These are phyloP conservation scores for Aplidium turbinatum DNA, from an alignment of 23 tunicate genomes.

Conservation along the genomic window DNA sequence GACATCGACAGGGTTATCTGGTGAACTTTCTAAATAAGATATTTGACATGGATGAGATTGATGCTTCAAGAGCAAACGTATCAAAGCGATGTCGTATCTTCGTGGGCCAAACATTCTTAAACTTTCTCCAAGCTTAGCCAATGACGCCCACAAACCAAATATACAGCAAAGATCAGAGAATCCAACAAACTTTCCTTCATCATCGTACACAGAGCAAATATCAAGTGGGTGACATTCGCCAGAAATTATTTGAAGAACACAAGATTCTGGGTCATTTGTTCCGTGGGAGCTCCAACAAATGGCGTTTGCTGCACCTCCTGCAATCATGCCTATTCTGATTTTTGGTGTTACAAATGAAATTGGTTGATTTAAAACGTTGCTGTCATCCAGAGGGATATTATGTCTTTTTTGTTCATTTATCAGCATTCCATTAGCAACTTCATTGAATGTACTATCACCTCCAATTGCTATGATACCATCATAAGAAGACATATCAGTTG, in stretches of 20 bases:
- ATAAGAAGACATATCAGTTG: slow-evolving; percentile 29
- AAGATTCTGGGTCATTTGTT: slow-evolving; percentile 54
- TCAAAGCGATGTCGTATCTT: slow-evolving; percentile 56
- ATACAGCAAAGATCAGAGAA: slow-evolving; percentile 57
- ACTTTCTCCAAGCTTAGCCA: slow-evolving; percentile 44
- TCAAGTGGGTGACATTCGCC: slow-evolving; percentile 73
- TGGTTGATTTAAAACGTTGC: not conserved
- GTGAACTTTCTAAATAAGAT: too few species aligned
- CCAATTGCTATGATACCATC: slow-evolving; percentile 76
- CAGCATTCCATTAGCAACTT: slow-evolving; percentile 58
- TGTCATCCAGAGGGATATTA: slow-evolving; percentile 5
- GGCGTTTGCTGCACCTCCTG: slow-evolving; percentile 69
- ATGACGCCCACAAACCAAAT: slow-evolving; percentile 65
- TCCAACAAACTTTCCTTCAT: slow-evolving; percentile 36
- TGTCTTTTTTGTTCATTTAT: slow-evolving; percentile 26
- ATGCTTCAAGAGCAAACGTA: slow-evolving; percentile 40
- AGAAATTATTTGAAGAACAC: slow-evolving; percentile 61
- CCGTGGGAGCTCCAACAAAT: slow-evolving; percentile 54
- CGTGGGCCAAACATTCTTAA: slow-evolving; percentile 57
- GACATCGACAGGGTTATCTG: too few species aligned
- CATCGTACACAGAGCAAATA: slow-evolving; percentile 40
- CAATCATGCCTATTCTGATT: slow-evolving; percentile 56
- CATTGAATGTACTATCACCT: slow-evolving; percentile 71
- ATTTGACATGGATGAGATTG: slow-evolving; percentile 36
- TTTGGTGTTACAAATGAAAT: slow-evolving; percentile 32